A percentile compares a stretch with the other conserved stretches of the same genome.
Evolutionary conservation across 37 sponge, comb jelly and placozoan species (phyloP).

Genomic region (Oopsacas minuta): DNA sequence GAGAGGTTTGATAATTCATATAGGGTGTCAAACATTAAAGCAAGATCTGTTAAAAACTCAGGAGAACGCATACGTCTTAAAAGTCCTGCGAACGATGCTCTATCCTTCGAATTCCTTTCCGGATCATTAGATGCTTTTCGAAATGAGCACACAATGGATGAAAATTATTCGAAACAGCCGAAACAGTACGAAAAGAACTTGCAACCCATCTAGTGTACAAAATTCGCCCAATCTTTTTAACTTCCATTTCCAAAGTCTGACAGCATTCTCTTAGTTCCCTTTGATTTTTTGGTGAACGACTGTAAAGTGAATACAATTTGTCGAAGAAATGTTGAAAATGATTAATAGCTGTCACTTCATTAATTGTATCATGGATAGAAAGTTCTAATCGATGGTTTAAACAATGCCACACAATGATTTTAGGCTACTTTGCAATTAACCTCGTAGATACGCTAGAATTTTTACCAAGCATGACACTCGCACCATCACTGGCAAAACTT

Average conservation of each 20-base stretch:
- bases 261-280: no score
- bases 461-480: background rate
- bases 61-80: background rate
- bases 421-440: background rate
- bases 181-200: constrained; percentile 20
- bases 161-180: constrained; percentile 17
- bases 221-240: background rate
- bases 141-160: constrained; percentile 11
- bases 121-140: constrained; percentile 18
- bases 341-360: no score
- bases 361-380: constrained; percentile 15
- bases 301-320: no score
- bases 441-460: background rate
- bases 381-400: no score
- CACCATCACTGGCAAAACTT: background rate
- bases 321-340: no score
- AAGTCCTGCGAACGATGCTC: no score
- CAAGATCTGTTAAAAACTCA: no score
- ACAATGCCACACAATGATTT: background rate
- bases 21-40: constrained; percentile 19
- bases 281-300: no score
- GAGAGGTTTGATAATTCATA: constrained; percentile 13
- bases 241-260: background rate
- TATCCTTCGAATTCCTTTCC: no score
- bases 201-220: no score